Base-by-base conservation (phyloP, 2,888 invertebrate species). In the Chromoteleia sp. region DNA sequence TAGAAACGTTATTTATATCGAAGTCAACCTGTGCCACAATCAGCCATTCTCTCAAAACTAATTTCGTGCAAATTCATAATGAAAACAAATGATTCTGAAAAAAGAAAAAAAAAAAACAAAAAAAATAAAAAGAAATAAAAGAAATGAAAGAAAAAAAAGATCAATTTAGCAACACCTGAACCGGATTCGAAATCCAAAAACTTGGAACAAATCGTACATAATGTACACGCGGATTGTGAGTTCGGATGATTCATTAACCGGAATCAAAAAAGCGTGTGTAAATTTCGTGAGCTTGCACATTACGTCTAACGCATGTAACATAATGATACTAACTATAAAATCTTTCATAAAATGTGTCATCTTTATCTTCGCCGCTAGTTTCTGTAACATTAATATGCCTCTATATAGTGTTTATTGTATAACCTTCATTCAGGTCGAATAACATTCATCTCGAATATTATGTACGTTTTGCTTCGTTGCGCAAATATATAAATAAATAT, bases 401-500 rank as follows among this genome's bases (percentile, higher is more conserved):
- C 81, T 84, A 82, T 86, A 84, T 85, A 84, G 50, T 84, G 83
- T 85, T 86, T 83, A 84, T 86, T 82, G 81, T 80, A 61, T 86
- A 87, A 88, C 87, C 86, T 86, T 85, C 68, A 84, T 85, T 84
- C 83, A 86, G 88, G 86, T 88, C 87, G 84, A 88, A 85, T 86
- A 90, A 87, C 87, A 89, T 88, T 87, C 88, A 86, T 88, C 86
- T 85, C 85, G 87, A 89, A 88, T 88, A 88, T 86, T 86, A 87
- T 85, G 85, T 86, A 86, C 85, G 84, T 86, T 87, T 87, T 87
- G 86, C 86, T 85, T 87, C 86, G 85, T 85, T 87, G 87, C 88
- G 88, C 89, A 88, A 88, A 90, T 88, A 89, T 86, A 88, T 88
- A 90, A 89, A 89, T 89, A 90, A 89, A 90, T 90, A 90, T 88